Conservation (phyloP, 2,113 vertebrate genomes). For the Collichthys lucidus region DNA sequence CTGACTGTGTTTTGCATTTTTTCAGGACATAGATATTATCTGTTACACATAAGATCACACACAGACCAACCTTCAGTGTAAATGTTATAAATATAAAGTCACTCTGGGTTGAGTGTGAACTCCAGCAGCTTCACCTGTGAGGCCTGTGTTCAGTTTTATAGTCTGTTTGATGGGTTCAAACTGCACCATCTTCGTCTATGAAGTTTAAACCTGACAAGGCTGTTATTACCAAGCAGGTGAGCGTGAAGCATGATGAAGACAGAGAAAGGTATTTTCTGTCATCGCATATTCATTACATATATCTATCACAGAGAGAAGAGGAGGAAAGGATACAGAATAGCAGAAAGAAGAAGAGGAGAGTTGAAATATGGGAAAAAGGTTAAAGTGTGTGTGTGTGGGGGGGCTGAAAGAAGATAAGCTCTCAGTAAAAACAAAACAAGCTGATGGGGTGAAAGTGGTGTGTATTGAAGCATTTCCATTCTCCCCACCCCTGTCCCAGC, state of each 20-base stretch:
- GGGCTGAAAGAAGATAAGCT: slow-evolving; percentile 23
- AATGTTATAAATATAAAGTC: background rate
- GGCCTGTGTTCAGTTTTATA: background rate
- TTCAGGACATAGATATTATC: background rate
- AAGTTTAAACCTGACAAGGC: background rate
- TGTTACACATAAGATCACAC: background rate
- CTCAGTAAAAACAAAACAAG: slow-evolving; percentile 39
- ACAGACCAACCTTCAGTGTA: background rate
- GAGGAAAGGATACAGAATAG: background rate
- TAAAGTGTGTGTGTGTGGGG: background rate
- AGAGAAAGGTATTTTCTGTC: slow-evolving; percentile 30
- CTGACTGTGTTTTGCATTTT: slow-evolving; percentile 22
- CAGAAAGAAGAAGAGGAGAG: background rate
- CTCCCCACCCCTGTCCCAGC: slow-evolving; percentile 40
- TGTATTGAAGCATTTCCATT: slow-evolving; percentile 30
- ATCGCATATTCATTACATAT: slow-evolving; percentile 36
- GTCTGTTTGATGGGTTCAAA: slow-evolving; percentile 1
- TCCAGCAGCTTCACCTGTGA: background rate
- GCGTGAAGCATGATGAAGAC: slow-evolving; percentile 9
- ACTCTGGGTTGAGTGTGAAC: slow-evolving; percentile 1
- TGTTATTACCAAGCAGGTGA: slow-evolving; percentile 1
- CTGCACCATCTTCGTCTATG: background rate
- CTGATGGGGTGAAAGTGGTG: slow-evolving; percentile 14
- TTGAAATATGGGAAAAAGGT: background rate
- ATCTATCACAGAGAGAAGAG: background rate